A percentile compares a stretch with the other conserved stretches of the same genome.
Evolutionary conservation across 2,888 invertebrate species (phyloP).

Genomic region (Rhagophthalmus giganteus): DNA sequence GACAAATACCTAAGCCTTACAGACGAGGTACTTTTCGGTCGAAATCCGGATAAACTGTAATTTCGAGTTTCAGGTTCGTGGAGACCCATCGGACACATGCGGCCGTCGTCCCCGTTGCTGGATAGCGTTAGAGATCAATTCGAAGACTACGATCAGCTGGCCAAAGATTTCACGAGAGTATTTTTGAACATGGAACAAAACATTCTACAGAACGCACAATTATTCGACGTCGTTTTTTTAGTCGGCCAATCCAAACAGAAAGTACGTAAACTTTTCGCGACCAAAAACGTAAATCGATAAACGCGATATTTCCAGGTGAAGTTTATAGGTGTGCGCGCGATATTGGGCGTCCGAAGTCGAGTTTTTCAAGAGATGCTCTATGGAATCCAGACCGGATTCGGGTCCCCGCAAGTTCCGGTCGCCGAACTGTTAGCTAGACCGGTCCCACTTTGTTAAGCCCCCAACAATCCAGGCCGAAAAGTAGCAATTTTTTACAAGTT

Average conservation of each 20-base stretch:
- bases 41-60: background rate
- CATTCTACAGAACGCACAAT: slow-evolving; percentile 73
- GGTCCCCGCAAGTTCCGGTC: slow-evolving; percentile 90
- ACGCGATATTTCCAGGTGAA: slow-evolving; percentile 58
- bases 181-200: slow-evolving; percentile 85
- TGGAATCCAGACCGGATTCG: slow-evolving; percentile 91
- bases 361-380: slow-evolving; percentile 95
- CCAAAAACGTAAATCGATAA: too few species aligned
- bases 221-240: slow-evolving; percentile 88
- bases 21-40: slow-evolving; percentile 64
- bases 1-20: slow-evolving; percentile 94
- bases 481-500: slow-evolving; percentile 89
- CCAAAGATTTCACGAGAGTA: slow-evolving; percentile 88
- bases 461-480: slow-evolving; percentile 83
- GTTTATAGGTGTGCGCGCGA: slow-evolving; percentile 88
- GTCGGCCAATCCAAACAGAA: slow-evolving; percentile 93
- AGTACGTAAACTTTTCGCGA: too few species aligned
- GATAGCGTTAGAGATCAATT: slow-evolving; percentile 93
- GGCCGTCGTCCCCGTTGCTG: slow-evolving; percentile 87
- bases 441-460: slow-evolving; percentile 86
- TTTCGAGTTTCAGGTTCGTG: slow-evolving; percentile 90
- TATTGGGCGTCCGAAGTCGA: slow-evolving; percentile 86
- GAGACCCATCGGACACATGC: slow-evolving; percentile 93
- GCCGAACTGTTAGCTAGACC: slow-evolving; percentile 85
- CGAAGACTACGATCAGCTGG: slow-evolving; percentile 91